Evolutionary conservation across 1,140 invertebrate species (phyloP).

Genomic region (Saxidomus purpurata): DNA sequence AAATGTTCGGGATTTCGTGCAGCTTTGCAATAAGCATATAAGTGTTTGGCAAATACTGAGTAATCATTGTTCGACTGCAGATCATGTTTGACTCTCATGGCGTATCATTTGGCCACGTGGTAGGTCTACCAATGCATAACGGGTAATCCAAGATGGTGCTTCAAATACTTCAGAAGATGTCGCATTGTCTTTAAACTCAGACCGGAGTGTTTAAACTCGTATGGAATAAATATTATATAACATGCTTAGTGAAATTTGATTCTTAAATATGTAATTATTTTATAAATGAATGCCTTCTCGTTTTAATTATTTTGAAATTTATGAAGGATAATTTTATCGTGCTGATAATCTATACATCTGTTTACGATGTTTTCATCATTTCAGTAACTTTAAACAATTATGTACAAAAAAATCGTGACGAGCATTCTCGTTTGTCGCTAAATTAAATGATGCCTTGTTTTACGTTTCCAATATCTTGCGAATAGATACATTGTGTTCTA

Average conservation of each 20-base stretch:
- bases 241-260: conserved; percentile 52
- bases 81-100: conserved; percentile 54
- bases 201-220: conserved; percentile 3
- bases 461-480: background rate
- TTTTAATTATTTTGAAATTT: conserved; percentile 53
- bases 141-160: conserved; percentile 65
- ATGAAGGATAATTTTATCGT: conserved; percentile 57
- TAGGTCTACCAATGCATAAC: conserved; percentile 65
- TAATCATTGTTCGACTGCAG: conserved; percentile 45
- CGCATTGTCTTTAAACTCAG: conserved; percentile 49
- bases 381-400: conserved; percentile 54
- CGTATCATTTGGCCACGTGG: conserved; percentile 52
- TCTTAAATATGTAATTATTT: conserved; percentile 62
- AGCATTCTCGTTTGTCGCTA: conserved; percentile 11
- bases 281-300: conserved; percentile 56
- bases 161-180: conserved; percentile 64
- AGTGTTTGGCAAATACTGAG: conserved; percentile 36
- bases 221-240: conserved; percentile 63
- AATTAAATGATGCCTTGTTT: conserved; percentile 40
- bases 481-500: background rate
- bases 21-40: conserved; percentile 41
- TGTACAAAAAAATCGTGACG: conserved; percentile 1
- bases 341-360: conserved; percentile 64
- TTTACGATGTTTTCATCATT: conserved; percentile 50
- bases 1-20: conserved; percentile 51